Evolutionary conservation across 2,888 invertebrate genomes (phyloP), one percentile per base, ranked within the genome.

Genomic region (Lochmaea crataegi): DNA sequence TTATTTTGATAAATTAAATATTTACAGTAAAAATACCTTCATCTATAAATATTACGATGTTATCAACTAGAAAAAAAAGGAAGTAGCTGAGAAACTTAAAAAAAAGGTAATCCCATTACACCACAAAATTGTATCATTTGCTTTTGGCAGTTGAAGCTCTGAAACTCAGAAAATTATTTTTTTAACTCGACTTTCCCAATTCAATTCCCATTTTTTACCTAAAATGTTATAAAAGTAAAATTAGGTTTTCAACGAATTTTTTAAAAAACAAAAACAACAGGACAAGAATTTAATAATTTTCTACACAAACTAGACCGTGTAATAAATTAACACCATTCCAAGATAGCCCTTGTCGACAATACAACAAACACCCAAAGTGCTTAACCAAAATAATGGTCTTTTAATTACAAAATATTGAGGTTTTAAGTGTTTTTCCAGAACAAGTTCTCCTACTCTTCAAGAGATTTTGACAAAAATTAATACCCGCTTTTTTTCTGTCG

Each of bases 1-100:
- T 65, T 53, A 65, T 69, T 69, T 73, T 73, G 68, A 73, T 65
- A 72, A 72, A 72, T 68, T 57, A 70, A 70, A 71, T 26, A 58
- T 42, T 61, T 64, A 72, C 58, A 71, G 56, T 48, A 66, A 73
- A 70, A 68, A 71, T 67, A 71, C 64, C 67, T 71, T 61, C 64
- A 71, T 65, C 42, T 63, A 41, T 56, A 48, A 10, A 41, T 10
- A 65, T 42, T 64, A 67, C 14, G 5, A 4, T 51, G n/a, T n/a
- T 51, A 14, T n/a, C n/a, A 14, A 7, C 4, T 51, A 51, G n/a
- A n/a, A n/a, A n/a, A 51, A 2, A 48, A 48, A 48, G 5, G 14
- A 7, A 48, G 48, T n/a, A 48, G n/a, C n/a, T 7, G 18, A 18
- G 45, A 12, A 45, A 45, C 12, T 12, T 0, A 12, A 45, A 42